Conservation (phyloP, 2,113 vertebrate species). For the Ptilonorhynchus violaceus region DNA sequence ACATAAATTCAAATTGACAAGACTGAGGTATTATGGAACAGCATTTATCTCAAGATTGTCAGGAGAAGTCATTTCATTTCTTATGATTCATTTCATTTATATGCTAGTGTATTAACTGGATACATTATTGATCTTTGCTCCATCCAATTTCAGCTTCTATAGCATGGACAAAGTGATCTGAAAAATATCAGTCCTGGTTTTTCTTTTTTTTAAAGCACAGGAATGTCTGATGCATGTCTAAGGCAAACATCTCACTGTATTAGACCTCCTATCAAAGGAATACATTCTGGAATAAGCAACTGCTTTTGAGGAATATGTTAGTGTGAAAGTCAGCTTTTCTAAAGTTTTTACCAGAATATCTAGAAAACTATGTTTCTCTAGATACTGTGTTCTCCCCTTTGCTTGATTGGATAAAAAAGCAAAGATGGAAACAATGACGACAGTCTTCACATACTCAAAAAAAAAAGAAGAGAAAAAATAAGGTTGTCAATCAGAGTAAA, state of each 20-base stretch:
- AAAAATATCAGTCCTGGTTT: conserved; percentile 29
- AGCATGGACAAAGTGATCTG: conserved; percentile 12
- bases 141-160: conserved; percentile 59
- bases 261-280: not conserved
- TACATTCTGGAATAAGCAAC: not conserved
- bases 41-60: conserved; percentile 61
- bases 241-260: not conserved
- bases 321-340: not conserved
- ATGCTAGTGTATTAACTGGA: conserved; percentile 52
- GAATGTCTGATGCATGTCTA: not conserved
- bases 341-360: not conserved
- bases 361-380: not conserved
- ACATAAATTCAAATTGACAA: conserved; percentile 64
- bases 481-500: not conserved
- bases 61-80: conserved; percentile 63
- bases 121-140: conserved; percentile 67
- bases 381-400: not conserved
- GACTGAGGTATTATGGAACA: conserved; percentile 14
- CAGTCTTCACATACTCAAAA: not conserved
- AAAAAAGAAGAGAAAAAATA: not conserved
- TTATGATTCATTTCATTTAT: conserved; percentile 68
- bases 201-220: not conserved
- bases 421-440: not conserved
- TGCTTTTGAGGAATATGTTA: not conserved
- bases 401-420: not conserved